Conservation (phyloP, 2,797 vertebrate genomes). For the Allobates femoralis region DNA sequence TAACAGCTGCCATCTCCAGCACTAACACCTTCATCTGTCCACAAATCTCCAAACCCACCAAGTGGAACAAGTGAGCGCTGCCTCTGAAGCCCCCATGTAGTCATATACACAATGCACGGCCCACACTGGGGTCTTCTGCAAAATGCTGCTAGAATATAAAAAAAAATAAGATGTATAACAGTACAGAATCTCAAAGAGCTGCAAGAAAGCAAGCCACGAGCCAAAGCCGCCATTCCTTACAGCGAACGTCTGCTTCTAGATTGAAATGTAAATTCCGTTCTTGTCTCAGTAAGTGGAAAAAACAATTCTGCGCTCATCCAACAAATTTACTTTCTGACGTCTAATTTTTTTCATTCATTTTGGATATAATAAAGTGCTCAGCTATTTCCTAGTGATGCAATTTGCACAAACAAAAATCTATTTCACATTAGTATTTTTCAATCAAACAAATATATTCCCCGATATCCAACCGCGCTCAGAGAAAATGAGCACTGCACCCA, state of each 20-base stretch:
- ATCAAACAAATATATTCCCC: constrained; percentile 17
- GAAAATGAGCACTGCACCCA: constrained; percentile 11
- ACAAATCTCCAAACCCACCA: background rate
- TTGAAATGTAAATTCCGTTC: constrained; percentile 47
- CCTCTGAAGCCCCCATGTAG: background rate
- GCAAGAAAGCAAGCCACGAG: constrained; percentile 9
- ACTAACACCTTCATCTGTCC: constrained; percentile 38
- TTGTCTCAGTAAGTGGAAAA: constrained; percentile 53
- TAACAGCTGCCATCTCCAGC: constrained; percentile 19
- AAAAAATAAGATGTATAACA: background rate
- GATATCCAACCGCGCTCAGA: background rate
- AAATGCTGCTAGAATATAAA: background rate
- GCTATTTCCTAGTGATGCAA: constrained; percentile 50
- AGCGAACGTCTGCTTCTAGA: constrained; percentile 23
- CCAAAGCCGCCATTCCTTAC: constrained; percentile 22
- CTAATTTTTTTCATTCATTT: constrained; percentile 49
- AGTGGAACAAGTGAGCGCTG: constrained; percentile 6
- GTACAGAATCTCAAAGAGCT: constrained; percentile 14
- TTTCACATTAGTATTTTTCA: constrained; percentile 52
- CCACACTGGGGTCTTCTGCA: background rate
- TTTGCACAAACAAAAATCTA: constrained; percentile 54
- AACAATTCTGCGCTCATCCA: constrained; percentile 48
- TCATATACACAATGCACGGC: background rate
- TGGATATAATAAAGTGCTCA: constrained; percentile 50
- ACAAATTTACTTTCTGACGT: constrained; percentile 45